Base-by-base conservation (phyloP, 2,797 vertebrate species). In the Tapera naevia region DNA sequence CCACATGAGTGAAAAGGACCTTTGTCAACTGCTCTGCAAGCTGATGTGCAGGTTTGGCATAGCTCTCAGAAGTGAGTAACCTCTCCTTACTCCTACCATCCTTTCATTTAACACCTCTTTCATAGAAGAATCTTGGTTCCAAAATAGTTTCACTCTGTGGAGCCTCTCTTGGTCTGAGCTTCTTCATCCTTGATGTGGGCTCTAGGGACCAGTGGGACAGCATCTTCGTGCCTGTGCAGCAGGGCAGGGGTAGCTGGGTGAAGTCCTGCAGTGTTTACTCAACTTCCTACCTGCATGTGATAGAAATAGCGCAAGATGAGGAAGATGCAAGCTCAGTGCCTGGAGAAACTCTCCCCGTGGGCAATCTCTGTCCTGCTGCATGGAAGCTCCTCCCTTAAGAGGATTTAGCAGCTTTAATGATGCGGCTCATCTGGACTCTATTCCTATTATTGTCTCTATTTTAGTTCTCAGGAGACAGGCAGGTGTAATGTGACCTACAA, bases 361-460 rank as follows among this genome's bases (percentile, higher is more conserved):
- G 79, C 37, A 18, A 3, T 66, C 74, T 86, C 80, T 35, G 53
- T 73, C 60, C 64, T 92, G 33, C 70, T 87, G 62, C 32, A 8
- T 56, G 58, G 70, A 74, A 79, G 69, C 89, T 93, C 91, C 85
- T 95, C 89, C 82, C 66, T 69, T 93, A 95, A 94, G 94, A 95
- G 91, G 93, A 96, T 95, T 95, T 93, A 84, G 56, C 2, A 0
- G 91, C 58, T 91, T 96, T 96, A 95, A 53, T 48, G 80, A 73
- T 88, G 73, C 4, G 2, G 51, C 73, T 96, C 91, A 90, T 95
- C 89, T 92, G 85, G 80, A 88, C 89, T 86, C 74, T 62, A 28
- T 86, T 96, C 85, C 83, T 95, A 84, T 89, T 95, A 56, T 69
- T 84, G 92, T 80, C 75, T 94, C 93, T 95, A 78, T 92, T 91